Evolutionary conservation across 2,888 invertebrate genomes (phyloP).

Genomic region (Drosophila quasianomalipes): DNA sequence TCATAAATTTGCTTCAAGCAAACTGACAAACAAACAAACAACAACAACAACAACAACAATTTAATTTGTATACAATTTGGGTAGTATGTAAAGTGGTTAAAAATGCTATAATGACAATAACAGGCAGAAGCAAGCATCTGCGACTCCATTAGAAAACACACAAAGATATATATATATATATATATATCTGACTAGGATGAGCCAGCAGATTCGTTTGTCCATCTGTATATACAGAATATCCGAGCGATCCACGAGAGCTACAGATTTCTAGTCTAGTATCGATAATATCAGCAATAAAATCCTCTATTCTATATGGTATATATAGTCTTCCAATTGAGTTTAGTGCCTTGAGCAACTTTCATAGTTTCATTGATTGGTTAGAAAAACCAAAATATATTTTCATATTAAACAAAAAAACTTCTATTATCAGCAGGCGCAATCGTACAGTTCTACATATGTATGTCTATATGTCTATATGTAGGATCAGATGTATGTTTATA

Average conservation of each 20-base stretch:
- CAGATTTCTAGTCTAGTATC: neutral
- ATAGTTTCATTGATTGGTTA: neutral
- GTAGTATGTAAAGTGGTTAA: neutral
- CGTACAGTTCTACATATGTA: neutral
- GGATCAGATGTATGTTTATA: neutral
- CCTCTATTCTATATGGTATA: neutral
- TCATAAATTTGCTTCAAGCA: constrained; percentile 33
- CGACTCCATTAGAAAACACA: neutral
- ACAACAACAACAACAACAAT: neutral
- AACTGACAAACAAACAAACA: constrained; percentile 12
- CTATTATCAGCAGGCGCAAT: neutral
- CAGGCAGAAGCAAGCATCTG: neutral
- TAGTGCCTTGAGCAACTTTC: neutral
- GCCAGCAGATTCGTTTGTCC: too few relatives aligned
- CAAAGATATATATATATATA: neutral
- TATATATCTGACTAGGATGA: too few relatives aligned
- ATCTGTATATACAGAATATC: neutral
- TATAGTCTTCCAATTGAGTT: neutral
- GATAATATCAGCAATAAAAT: neutral
- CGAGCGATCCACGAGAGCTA: neutral
- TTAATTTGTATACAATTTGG: constrained; percentile 24
- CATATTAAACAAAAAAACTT: neutral
- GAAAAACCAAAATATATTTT: neutral
- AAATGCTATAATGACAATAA: neutral
- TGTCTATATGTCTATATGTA: neutral